A percentile compares a stretch with the other conserved stretches of the same genome.
These are phyloP conservation scores for Apogon talboti DNA, from an alignment of 2,797 vertebrate genomes.

Conservation along the genomic window DNA sequence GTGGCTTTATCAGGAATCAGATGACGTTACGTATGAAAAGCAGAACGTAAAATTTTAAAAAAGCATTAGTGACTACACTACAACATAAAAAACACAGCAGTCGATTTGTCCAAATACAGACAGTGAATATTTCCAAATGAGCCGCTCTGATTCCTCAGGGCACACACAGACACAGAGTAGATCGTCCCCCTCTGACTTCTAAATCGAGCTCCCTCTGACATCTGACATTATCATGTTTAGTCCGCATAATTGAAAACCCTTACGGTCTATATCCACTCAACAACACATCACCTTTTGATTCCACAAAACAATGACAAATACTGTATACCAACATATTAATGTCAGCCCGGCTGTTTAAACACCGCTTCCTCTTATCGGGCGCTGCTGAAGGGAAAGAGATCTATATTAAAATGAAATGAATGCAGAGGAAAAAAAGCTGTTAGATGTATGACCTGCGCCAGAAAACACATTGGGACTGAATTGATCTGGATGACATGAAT, in stretches of 20 bases:
- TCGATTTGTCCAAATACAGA: too few species aligned
- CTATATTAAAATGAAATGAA: constrained; percentile 83
- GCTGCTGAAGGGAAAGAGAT: constrained; percentile 47
- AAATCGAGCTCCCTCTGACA: constrained; percentile 46
- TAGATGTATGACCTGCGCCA: constrained; percentile 71
- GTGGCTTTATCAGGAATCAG: too few species aligned
- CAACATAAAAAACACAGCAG: too few species aligned
- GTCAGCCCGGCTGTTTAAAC: constrained; percentile 58
- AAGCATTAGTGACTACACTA: too few species aligned
- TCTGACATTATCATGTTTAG: constrained; percentile 71
- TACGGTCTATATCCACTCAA: constrained; percentile 44
- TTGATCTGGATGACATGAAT: constrained; percentile 85
- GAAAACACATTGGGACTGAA: constrained; percentile 76
- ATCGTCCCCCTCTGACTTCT: too few species aligned
- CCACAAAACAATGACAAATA: constrained; percentile 73
- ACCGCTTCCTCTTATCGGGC: constrained; percentile 31
- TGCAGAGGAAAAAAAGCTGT: constrained; percentile 53
- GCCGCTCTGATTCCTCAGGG: too few species aligned
- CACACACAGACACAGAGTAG: too few species aligned
- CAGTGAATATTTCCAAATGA: too few species aligned
- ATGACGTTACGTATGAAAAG: too few species aligned
- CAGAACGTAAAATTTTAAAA: too few species aligned
- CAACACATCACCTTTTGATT: constrained; percentile 55
- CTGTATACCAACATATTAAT: constrained; percentile 63
- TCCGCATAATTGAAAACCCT: constrained; percentile 67